A percentile compares a stretch with the other conserved stretches of the same genome.
phyloP scores from a whole-genome alignment of 2,888 invertebrate species.

The Parasteatoda lunata region DNA sequence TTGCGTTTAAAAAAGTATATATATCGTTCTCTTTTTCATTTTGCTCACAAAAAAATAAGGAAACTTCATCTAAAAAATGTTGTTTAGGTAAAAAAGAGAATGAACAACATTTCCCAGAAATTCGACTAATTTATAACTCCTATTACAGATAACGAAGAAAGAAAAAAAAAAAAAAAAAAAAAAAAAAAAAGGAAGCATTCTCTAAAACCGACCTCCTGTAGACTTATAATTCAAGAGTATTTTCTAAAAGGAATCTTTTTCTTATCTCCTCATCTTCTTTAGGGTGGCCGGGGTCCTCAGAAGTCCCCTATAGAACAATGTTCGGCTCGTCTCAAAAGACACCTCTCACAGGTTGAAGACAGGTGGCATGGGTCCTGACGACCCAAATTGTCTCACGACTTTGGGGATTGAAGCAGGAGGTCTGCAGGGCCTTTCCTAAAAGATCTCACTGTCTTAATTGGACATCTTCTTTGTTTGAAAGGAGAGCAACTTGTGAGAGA shows the following conservation, averaged over 20 bases:
- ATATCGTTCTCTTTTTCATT: too few species aligned
- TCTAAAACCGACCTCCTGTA: not conserved
- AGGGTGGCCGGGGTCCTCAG: conserved; percentile 43
- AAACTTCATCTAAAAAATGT: too few species aligned
- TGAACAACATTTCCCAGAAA: not conserved
- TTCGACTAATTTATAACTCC: not conserved
- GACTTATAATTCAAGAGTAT: not conserved
- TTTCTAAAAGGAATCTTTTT: not conserved
- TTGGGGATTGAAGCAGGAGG: not conserved
- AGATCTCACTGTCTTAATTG: conserved; percentile 10
- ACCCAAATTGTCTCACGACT: conserved; percentile 51
- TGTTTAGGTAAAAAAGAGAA: too few species aligned
- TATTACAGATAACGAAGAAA: not conserved
- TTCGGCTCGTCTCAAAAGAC: conserved; percentile 58
- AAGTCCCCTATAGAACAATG: conserved; percentile 45
- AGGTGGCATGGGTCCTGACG: conserved; percentile 45
- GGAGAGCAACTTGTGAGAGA: not conserved
- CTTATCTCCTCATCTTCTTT: conserved; percentile 45
- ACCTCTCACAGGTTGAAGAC: conserved; percentile 24
- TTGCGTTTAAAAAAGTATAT: too few species aligned
- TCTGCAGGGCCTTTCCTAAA: too few species aligned
- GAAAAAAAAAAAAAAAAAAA: not conserved
- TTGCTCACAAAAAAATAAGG: too few species aligned
- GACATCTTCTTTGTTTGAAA: conserved; percentile 7
- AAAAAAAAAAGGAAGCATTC: not conserved